Conservation (phyloP, 2,888 invertebrate genomes). For the Tachina fera region DNA sequence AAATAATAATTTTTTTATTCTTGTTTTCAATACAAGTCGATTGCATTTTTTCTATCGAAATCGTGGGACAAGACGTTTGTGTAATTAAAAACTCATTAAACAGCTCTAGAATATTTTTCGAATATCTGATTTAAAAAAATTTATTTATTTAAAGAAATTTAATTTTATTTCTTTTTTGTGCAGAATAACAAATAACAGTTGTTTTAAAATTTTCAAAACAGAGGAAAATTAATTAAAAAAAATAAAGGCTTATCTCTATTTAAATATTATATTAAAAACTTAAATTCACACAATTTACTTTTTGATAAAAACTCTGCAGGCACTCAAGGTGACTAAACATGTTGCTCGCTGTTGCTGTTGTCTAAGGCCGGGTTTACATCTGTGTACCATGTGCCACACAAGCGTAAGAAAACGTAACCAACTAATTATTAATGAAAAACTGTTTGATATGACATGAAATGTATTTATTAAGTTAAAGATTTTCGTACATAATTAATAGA, state of each 20-base stretch:
- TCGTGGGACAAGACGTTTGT: no score
- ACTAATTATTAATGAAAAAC: no score
- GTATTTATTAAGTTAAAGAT: no score
- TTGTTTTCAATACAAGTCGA: no score
- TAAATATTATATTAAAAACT: slow-evolving; percentile 30
- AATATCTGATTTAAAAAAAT: slow-evolving; percentile 2
- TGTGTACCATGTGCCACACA: no score
- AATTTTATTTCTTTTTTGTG: slow-evolving; percentile 9
- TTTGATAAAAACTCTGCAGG: slow-evolving; percentile 35
- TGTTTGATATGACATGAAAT: no score
- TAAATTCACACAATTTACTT: slow-evolving; percentile 44
- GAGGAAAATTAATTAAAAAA: no score
- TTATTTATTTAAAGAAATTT: neutral
- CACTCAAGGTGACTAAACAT: slow-evolving; percentile 7
- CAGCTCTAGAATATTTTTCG: slow-evolving; percentile 1
- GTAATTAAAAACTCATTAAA: slow-evolving; percentile 48
- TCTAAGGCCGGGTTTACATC: no score
- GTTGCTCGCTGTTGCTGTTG: slow-evolving; percentile 12
- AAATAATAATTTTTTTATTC: no score
- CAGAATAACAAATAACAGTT: slow-evolving; percentile 37
- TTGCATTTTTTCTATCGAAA: no score
- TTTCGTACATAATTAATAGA: no score
- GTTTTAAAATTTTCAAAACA: slow-evolving; percentile 35
- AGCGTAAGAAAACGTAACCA: no score
- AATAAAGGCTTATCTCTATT: slow-evolving; percentile 25